Evolutionary conservation across 2,113 vertebrate species (phyloP).

Genomic region (Hyaena hyaena): DNA sequence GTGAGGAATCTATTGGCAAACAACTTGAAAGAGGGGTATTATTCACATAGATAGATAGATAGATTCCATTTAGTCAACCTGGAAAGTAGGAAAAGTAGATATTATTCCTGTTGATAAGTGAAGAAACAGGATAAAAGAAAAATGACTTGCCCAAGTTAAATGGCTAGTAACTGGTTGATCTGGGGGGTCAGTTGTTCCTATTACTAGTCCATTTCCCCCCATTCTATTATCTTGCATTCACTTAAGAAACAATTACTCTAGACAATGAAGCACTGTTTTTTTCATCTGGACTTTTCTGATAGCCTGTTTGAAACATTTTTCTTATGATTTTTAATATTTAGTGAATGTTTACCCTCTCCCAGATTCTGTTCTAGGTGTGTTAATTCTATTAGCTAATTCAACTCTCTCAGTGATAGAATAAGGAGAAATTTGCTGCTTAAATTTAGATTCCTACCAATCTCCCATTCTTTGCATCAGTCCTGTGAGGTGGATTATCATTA

Average conservation of each 20-base stretch:
- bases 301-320: not conserved
- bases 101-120: not conserved
- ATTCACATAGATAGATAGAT: not conserved
- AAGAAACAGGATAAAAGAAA: not conserved
- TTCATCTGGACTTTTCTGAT: not conserved
- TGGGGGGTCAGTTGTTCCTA: not conserved
- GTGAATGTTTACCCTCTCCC: not conserved
- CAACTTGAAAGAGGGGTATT: not conserved
- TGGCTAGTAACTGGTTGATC: not conserved
- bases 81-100: not conserved
- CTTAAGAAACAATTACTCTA: not conserved
- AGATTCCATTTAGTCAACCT: not conserved
- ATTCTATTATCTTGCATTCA: not conserved
- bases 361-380: not conserved
- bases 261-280: not conserved
- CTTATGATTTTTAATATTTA: not conserved
- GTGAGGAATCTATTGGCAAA: not conserved
- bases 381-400: not conserved
- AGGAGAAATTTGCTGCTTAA: not conserved
- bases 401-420: not conserved
- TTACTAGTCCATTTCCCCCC: not conserved
- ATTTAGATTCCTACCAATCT: not conserved
- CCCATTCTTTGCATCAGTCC: not conserved
- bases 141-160: not conserved
- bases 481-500: not conserved